Evolutionary conservation across 2,797 vertebrate genomes (phyloP).

Genomic region (Tolypeutes matacus): DNA sequence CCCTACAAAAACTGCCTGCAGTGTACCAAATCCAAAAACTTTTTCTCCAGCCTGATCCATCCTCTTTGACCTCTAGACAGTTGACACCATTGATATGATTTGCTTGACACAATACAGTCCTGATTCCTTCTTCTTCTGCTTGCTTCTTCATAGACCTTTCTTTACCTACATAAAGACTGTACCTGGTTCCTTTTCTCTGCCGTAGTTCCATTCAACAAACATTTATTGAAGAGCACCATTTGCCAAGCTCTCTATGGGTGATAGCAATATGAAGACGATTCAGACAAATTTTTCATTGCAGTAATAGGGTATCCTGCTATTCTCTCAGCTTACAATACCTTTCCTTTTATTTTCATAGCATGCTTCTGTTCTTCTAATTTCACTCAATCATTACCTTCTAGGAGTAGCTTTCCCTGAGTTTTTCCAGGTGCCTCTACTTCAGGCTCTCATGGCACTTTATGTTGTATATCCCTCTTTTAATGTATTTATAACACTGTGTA

Average conservation of each 20-base stretch:
- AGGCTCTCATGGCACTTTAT: constrained; percentile 4
- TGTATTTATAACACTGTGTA: constrained; percentile 51
- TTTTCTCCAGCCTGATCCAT: background rate
- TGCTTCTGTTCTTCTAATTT: constrained; percentile 50
- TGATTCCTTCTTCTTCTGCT: constrained; percentile 49
- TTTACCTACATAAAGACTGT: background rate
- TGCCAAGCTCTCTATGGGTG: background rate
- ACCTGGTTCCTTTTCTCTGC: background rate
- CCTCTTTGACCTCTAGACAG: constrained; percentile 41
- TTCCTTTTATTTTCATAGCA: constrained; percentile 50
- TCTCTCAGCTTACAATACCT: background rate
- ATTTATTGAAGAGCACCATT: background rate
- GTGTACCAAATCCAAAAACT: background rate
- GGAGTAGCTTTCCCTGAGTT: constrained; percentile 39
- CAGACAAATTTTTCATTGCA: background rate
- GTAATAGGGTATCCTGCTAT: background rate
- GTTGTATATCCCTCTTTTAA: background rate
- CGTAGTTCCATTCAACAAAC: constrained; percentile 21
- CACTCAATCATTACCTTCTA: background rate
- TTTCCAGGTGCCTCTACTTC: constrained; percentile 35
- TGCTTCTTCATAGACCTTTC: constrained; percentile 18
- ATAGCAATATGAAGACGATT: constrained; percentile 22
- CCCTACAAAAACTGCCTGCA: background rate
- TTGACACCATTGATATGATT: background rate
- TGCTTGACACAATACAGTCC: background rate